A percentile compares a stretch with the other conserved stretches of the same genome.
Conservation (phyloP, 2,797 vertebrate genomes). For the Botia kubotai region DNA sequence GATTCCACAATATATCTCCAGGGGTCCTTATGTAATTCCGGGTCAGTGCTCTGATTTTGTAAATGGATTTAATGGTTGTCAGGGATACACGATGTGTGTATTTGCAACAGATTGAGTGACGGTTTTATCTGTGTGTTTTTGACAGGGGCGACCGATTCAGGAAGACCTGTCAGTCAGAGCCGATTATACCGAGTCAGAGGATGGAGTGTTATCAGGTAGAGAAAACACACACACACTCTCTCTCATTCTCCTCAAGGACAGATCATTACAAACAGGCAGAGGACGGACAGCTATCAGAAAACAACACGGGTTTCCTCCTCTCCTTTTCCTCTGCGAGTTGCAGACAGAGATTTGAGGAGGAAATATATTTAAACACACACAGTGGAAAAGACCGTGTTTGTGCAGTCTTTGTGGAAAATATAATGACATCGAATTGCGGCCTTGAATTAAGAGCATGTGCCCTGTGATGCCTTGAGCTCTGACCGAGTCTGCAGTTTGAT, state of each 20-base stretch:
- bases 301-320: slow-evolving; percentile 53
- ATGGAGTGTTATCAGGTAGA: slow-evolving; percentile 80
- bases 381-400: slow-evolving; percentile 38
- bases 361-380: slow-evolving; percentile 45
- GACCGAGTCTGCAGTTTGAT: slow-evolving; percentile 27
- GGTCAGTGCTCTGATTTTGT: slow-evolving; percentile 13
- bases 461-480: slow-evolving; percentile 26
- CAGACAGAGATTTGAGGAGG: slow-evolving; percentile 33
- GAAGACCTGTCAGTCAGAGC: slow-evolving; percentile 73
- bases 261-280: slow-evolving; percentile 61
- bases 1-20: slow-evolving; percentile 25
- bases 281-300: slow-evolving; percentile 77
- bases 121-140: slow-evolving; percentile 43
- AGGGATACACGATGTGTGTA: background rate
- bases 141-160: slow-evolving; percentile 75
- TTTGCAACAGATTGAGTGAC: slow-evolving; percentile 40
- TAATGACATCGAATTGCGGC: slow-evolving; percentile 43
- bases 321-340: slow-evolving; percentile 48
- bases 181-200: slow-evolving; percentile 69
- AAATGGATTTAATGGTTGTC: background rate
- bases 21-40: slow-evolving; percentile 32
- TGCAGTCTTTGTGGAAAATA: slow-evolving; percentile 55
- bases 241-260: slow-evolving; percentile 6
- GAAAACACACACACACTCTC: slow-evolving; percentile 48
- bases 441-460: slow-evolving; percentile 37